Percentiles rank a stretch among this genome's conserved stretches.
Conservation (phyloP, 2,888 invertebrate species). For the Orthosia gothica region DNA sequence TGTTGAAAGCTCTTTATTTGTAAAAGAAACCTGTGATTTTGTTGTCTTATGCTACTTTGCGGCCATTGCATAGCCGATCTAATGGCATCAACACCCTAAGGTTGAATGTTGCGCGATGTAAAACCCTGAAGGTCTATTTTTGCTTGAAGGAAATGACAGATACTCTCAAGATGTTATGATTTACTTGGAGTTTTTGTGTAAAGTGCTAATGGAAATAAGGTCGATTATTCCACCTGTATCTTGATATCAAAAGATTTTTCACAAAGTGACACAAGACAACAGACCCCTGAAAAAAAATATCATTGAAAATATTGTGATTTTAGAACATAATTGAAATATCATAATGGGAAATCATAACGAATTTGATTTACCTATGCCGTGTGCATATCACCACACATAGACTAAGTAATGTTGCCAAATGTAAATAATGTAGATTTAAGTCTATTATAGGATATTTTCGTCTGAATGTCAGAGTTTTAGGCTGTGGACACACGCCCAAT, state of each 20-base stretch:
- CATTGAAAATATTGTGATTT: slow-evolving; percentile 86
- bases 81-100: neutral
- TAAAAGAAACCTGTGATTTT: slow-evolving; percentile 63
- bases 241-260: neutral
- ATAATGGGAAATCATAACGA: slow-evolving; percentile 79
- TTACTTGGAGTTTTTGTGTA: neutral
- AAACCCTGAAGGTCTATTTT: neutral
- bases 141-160: neutral
- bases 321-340: slow-evolving; percentile 83
- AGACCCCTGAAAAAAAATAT: slow-evolving; percentile 75
- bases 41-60: slow-evolving; percentile 52
- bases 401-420: slow-evolving; percentile 90
- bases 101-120: neutral
- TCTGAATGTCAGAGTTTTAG: slow-evolving; percentile 80
- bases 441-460: slow-evolving; percentile 71
- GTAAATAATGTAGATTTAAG: slow-evolving; percentile 81
- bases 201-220: neutral
- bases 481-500: slow-evolving; percentile 78
- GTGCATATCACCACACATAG: slow-evolving; percentile 89
- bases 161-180: neutral
- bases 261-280: slow-evolving; percentile 54
- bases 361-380: slow-evolving; percentile 84
- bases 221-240: neutral
- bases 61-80: slow-evolving; percentile 2
- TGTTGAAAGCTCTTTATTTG: slow-evolving; percentile 60